Evolutionary conservation across 2,113 vertebrate genomes (phyloP), one percentile per base, ranked within the genome.

Genomic region (Nanorana parkeri): DNA sequence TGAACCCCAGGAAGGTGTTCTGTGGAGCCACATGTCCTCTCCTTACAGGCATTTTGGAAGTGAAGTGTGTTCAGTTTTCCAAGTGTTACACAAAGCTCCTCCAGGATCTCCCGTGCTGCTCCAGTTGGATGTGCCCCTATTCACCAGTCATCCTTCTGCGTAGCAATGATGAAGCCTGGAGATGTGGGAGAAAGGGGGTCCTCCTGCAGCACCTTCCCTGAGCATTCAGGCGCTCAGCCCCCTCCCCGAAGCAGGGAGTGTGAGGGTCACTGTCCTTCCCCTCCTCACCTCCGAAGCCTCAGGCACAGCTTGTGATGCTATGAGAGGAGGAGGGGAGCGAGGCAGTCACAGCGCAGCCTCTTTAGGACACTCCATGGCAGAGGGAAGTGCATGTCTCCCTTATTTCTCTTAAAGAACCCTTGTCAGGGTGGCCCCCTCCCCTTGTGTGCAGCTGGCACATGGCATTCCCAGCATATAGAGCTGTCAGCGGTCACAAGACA

Each of bases 21-120:
- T 99, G 98, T 77, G 98, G 97, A 88, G 98, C 98, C 92, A 99
- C 97, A 94, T 99, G 97, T 90, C 98, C 98, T 94, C 97, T 96
- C 93, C 98, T 95, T 28, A 99, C 96, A 91, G 97, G 98, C 98
- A 99, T 99, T 95, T 90, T 98, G 92, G 85, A 84, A 84, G 81
- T 78, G 90, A 84, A 41, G 41, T 32, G 20, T 17, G 17, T 90
- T 91, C 91, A 85, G 86, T 88, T 87, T 87, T 80, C 82, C 87
- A 87, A 72, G n/a, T 85, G 88, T 87, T 88, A 69, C 83, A 83
- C 90, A 91, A 86, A 91, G 92, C 91, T 51, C 13, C 89, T 88
- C 91, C 87, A 88, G 84, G 90, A 90, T 91, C 90, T 93, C 89
- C 88, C 89, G 87, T 74, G 85, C 85, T 68, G 92, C 95, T 97